phyloP scores from a whole-genome alignment of 2,113 vertebrate genomes.

The Scolopax mira region DNA sequence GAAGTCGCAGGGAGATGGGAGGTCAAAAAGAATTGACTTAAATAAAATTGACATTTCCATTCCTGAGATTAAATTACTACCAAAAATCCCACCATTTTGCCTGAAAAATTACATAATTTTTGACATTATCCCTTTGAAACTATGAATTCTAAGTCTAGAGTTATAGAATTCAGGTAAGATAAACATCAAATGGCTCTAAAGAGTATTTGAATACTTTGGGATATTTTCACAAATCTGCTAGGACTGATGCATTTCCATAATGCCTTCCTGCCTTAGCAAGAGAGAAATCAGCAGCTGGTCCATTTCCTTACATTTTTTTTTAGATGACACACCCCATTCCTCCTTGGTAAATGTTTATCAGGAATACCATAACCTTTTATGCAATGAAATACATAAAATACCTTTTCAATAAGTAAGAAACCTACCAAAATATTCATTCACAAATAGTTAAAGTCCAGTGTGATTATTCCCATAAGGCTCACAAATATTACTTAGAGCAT shows the following conservation, averaged over 20 bases:
- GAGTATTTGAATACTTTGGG: not conserved
- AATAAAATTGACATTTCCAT: not conserved
- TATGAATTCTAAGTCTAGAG: not conserved
- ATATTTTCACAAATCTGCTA: not conserved
- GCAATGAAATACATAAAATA: not conserved
- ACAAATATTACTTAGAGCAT: not conserved
- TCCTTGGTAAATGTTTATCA: not conserved
- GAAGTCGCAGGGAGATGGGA: not conserved
- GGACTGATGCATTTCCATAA: not conserved
- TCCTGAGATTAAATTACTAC: not conserved
- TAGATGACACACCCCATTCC: rapidly evolving
- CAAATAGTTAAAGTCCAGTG: not conserved
- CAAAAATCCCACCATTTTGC: not conserved
- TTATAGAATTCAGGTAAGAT: not conserved
- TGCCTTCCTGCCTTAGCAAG: not conserved
- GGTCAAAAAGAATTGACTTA: not conserved
- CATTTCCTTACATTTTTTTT: not conserved
- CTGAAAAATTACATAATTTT: not conserved
- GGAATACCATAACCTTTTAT: not conserved
- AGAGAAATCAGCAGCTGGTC: not conserved
- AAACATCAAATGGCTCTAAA: not conserved
- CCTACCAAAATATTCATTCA: not conserved
- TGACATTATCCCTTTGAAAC: not conserved
- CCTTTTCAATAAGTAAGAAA: not conserved
- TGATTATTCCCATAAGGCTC: not conserved